Conservation (phyloP, 2,113 vertebrate genomes). For the Cheirogaleus medius region DNA sequence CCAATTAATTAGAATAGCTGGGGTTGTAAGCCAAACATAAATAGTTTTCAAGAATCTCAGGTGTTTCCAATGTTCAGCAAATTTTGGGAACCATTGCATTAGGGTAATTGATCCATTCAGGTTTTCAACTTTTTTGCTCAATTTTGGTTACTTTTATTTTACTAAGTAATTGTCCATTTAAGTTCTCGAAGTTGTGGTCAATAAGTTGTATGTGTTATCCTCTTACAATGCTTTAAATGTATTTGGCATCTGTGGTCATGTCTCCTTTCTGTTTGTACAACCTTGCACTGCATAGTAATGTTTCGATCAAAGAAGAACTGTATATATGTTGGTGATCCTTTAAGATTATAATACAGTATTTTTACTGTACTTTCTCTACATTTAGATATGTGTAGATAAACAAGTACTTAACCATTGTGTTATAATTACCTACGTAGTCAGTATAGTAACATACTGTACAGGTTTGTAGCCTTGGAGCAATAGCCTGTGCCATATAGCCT, state of each 20-base stretch:
- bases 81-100: background rate
- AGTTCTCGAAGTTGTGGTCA: slow-evolving; percentile 44
- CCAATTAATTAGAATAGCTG: background rate
- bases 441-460: background rate
- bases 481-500: background rate
- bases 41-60: background rate
- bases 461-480: background rate
- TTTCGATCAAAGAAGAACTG: background rate
- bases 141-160: slow-evolving; percentile 61
- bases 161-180: slow-evolving; percentile 52
- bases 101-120: slow-evolving; percentile 35
- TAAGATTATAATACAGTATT: background rate
- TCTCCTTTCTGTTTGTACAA: background rate
- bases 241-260: background rate
- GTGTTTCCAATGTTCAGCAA: slow-evolving; percentile 1
- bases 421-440: background rate
- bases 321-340: background rate
- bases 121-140: slow-evolving; percentile 50
- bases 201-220: background rate
- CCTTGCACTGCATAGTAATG: background rate
- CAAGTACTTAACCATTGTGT: background rate
- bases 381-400: background rate
- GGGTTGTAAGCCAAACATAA: background rate
- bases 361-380: background rate
- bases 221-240: background rate